Evolutionary conservation across 2,113 vertebrate genomes (phyloP), one percentile per base, ranked within the genome.

Genomic region (Oceanodroma tethys): DNA sequence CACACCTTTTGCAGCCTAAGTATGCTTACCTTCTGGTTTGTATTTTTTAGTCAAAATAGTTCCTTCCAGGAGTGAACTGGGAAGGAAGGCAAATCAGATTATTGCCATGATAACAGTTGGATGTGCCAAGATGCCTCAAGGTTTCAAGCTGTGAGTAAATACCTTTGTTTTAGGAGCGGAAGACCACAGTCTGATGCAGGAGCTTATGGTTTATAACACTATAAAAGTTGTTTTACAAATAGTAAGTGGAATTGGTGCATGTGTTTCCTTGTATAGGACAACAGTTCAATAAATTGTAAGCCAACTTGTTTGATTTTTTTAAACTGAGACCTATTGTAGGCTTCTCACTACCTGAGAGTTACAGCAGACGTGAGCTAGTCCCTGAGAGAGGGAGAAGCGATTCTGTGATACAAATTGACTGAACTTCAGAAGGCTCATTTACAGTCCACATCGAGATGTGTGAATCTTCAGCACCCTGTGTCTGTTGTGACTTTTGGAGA

Each of bases 121-220:
- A 92, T 94, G 89, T 96, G 95, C 96, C 95, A 96, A 91, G 78
- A 94, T 68, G 94, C 95, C 95, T 97, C 94, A 55, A 92, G 93
- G 93, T 96, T 96, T 96, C 95, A 94, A 91, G 86, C 88, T 95
- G 92, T 81, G 95, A 93, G 95, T 89, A 81, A 97, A 94, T 75
- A 56, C 83, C 65, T 95, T 96, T 92, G 94, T 86, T 95, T 79
- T 50, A 92, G 66, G 70, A 97, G 89, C 9, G 25, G 88, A 82
- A 91, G 84, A 63, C 65, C 68, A 81, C 21, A 86, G 52, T 55
- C 40, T 86, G 86, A 66, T 81, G 72, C n/a, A 81, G 83, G 23
- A 84, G 65, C 65, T 87, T 63, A 82, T 47, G 66, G 73, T 91
- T 91, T 89, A 55, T 79, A 75, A 50, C 53, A 53, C 40, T 17